Conservation (phyloP, 1,140 invertebrate species). For the Brachionus sp. region DNA sequence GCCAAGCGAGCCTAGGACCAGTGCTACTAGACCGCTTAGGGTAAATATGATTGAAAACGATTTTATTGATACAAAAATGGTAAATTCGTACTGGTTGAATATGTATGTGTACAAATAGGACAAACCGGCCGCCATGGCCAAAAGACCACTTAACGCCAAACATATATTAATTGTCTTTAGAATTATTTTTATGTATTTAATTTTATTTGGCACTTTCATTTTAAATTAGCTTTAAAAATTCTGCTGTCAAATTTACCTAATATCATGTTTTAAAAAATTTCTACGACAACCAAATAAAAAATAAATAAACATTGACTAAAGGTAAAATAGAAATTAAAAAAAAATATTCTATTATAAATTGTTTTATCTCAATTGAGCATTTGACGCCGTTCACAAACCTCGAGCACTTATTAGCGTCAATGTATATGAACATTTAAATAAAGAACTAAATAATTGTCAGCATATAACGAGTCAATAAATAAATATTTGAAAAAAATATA, state of each 20-base stretch:
- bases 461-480: too few relatives aligned
- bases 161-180: not conserved
- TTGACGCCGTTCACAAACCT: not conserved
- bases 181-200: not conserved
- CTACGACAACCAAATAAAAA: constrained; percentile 14
- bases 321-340: not conserved
- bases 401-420: not conserved
- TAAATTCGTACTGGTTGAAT: not conserved
- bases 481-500: too few relatives aligned
- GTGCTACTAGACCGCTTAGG: not conserved
- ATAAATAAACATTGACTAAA: not conserved
- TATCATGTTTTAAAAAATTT: not conserved
- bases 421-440: not conserved
- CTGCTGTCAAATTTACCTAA: not conserved
- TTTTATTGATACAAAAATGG: not conserved
- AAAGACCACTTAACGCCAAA: not conserved
- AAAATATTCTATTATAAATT: not conserved
- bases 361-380: not conserved
- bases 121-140: not conserved
- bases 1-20: not conserved
- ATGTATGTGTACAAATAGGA: constrained; percentile 1
- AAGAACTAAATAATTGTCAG: not conserved
- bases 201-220: constrained; percentile 1
- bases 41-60: not conserved
- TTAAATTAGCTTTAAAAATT: not conserved